phyloP scores from a whole-genome alignment of 1,140 invertebrate species.

The Drosophila rhopaloa region DNA sequence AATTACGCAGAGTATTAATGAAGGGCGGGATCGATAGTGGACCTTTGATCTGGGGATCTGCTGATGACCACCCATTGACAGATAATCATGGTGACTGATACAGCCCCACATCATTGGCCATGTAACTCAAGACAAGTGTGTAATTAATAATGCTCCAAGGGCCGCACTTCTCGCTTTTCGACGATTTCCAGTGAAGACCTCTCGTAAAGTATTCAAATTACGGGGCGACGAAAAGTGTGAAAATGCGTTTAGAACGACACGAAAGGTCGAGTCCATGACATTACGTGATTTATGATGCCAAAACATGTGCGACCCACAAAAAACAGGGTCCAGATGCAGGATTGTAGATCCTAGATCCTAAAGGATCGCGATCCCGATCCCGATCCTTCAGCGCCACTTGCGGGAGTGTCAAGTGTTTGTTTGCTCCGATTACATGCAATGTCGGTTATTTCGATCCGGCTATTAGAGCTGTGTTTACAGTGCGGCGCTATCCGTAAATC shows the following conservation, averaged over 20 bases:
- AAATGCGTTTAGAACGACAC: slow-evolving; percentile 76
- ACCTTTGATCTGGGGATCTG: slow-evolving; percentile 21
- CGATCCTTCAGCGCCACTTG: slow-evolving; percentile 77
- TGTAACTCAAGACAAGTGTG: slow-evolving; percentile 77
- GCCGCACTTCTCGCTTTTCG: slow-evolving; percentile 20
- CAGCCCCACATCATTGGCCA: slow-evolving; percentile 36
- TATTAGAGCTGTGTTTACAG: slow-evolving; percentile 75
- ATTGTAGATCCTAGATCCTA: slow-evolving; percentile 9
- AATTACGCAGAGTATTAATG: slow-evolving; percentile 53
- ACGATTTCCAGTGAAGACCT: slow-evolving; percentile 58
- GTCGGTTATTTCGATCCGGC: slow-evolving; percentile 58
- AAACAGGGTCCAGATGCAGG: slow-evolving; percentile 11
- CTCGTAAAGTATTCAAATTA: slow-evolving; percentile 81
- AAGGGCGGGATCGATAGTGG: slow-evolving; percentile 6
- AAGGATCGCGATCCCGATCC: slow-evolving; percentile 15
- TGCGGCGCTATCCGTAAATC: slow-evolving; percentile 79
- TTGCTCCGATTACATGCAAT: slow-evolving; percentile 74
- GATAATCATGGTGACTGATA: slow-evolving; percentile 44
- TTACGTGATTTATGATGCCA: slow-evolving; percentile 78
- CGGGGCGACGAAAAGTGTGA: slow-evolving; percentile 79
- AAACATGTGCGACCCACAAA: slow-evolving; percentile 84
- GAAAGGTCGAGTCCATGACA: slow-evolving; percentile 70
- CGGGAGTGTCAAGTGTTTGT: slow-evolving; percentile 71
- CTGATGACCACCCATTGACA: slow-evolving; percentile 38
- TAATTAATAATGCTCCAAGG: slow-evolving; percentile 72